These are phyloP conservation scores for Paramisgurnus dabryanus DNA, from an alignment of 2,113 vertebrate species.

Conservation along the genomic window DNA sequence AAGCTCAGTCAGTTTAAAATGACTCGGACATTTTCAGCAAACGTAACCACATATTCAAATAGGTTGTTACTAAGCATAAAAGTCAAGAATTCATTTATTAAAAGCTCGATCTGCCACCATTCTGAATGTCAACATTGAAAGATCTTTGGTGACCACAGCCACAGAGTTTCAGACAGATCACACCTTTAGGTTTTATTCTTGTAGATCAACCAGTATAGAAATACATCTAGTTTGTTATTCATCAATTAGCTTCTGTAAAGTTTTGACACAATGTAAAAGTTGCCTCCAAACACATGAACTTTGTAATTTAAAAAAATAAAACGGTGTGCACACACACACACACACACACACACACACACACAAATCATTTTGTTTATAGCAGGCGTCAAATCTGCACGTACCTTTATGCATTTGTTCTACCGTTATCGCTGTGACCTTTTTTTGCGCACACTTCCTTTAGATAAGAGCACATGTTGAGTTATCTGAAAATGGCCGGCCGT, in stretches of 20 bases:
- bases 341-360: no score
- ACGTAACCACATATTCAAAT: no score
- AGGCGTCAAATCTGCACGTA: conserved; percentile 7
- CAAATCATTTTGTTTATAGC: background rate
- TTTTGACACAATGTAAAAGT: background rate
- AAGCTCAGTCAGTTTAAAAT: background rate
- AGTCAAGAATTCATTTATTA: no score
- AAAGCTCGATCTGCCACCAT: no score
- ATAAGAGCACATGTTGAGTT: conserved; percentile 37
- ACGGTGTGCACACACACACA: no score
- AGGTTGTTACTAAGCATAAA: no score
- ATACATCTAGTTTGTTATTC: background rate
- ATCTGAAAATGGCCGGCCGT: conserved; percentile 18
- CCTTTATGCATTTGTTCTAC: conserved; percentile 10
- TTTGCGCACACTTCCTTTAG: conserved; percentile 40
- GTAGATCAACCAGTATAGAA: background rate
- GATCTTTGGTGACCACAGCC: no score
- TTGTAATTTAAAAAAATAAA: no score
- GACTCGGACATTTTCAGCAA: background rate
- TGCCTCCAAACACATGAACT: background rate
- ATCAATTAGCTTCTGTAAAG: background rate
- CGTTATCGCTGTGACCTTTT: conserved; percentile 38
- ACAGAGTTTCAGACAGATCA: background rate
- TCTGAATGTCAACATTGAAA: no score
- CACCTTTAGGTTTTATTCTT: background rate